Evolutionary conservation across 64 coral and sea anemone species (phyloP), one percentile per base, ranked within the genome.

Genomic region (Dendrophyllia cribrosa): DNA sequence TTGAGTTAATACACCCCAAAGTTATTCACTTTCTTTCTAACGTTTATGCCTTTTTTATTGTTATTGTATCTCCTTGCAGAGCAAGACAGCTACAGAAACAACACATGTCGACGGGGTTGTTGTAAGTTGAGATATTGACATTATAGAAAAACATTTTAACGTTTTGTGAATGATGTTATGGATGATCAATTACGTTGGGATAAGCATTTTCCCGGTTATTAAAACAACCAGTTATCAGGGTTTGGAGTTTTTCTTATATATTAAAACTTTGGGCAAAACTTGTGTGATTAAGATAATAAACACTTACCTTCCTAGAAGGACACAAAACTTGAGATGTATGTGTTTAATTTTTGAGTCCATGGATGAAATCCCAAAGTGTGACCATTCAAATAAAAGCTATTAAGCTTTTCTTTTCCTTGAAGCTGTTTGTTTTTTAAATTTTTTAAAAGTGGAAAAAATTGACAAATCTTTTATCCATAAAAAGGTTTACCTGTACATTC

Each of bases 11-110:
- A 11, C 46, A 13, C 67, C 15, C 21, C 7, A 55, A 55, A 25
- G 75, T 77, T 21, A 58, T 21, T 84, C 46, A 19, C 46, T 48
- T 84, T 19, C 45, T 23, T 23, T 12, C 17, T 84, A 19, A 23
- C 1, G 9, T 65, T 67, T 0, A 50, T 43, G 6, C 64, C 9
- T 50, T 7, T 58, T 10, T 46, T 34, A 34, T 20, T 68, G 12
- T 61, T 84, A 17, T 68, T 84, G 19, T 23, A 66, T 51, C 20
- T 66, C 20, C n/a, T 11, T 50, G 11, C 62, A 84, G 60, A 23
- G 62, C 9, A 84, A 84, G 49, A 23, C 80, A 84, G 49, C 80
- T 5, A 21, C 61, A 67, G 80, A 84, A 66, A 49, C 80, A 67
- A 24, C 80, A 24, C 34, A 84, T 67, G 80, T 51, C 48, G 80